Conservation (phyloP, 2,888 invertebrate species). For the Microctonus aethiopoides region DNA sequence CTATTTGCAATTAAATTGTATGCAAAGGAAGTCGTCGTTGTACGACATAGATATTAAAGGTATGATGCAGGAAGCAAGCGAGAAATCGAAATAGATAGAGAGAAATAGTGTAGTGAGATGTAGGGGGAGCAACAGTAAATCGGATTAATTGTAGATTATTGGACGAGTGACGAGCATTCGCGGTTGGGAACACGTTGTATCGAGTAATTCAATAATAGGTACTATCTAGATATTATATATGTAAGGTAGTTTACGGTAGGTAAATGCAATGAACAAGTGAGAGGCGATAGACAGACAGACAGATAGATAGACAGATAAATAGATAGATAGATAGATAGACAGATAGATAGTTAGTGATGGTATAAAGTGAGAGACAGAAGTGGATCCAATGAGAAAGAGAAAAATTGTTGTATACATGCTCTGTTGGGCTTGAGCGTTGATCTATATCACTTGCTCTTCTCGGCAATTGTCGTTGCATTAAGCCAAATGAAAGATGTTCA, state of each 20-base stretch:
- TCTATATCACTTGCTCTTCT: constrained; percentile 29
- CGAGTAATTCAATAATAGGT: constrained; percentile 34
- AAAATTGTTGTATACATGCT: background rate
- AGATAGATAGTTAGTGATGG: too few species aligned
- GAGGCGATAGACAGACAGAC: background rate
- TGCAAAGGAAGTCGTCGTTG: constrained; percentile 30
- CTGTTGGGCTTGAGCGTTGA: constrained; percentile 21
- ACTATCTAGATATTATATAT: constrained; percentile 23
- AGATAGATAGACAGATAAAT: constrained; percentile 16
- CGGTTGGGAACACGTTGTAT: constrained; percentile 33
- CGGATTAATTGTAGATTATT: constrained; percentile 38
- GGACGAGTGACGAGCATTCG: constrained; percentile 30
- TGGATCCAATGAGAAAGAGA: too few species aligned
- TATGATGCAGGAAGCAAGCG: background rate
- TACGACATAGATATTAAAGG: background rate
- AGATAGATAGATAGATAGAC: too few species aligned
- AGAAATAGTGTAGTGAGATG: background rate
- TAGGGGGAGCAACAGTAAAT: constrained; percentile 28
- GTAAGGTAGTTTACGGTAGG: background rate
- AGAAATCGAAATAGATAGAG: constrained; percentile 6
- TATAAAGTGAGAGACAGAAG: too few species aligned
- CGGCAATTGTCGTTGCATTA: constrained; percentile 27
- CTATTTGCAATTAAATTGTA: constrained; percentile 34
- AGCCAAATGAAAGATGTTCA: constrained; percentile 22
- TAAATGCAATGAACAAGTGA: background rate